Base-by-base conservation (phyloP, 2,888 invertebrate species). In the Operophtera brumata region DNA sequence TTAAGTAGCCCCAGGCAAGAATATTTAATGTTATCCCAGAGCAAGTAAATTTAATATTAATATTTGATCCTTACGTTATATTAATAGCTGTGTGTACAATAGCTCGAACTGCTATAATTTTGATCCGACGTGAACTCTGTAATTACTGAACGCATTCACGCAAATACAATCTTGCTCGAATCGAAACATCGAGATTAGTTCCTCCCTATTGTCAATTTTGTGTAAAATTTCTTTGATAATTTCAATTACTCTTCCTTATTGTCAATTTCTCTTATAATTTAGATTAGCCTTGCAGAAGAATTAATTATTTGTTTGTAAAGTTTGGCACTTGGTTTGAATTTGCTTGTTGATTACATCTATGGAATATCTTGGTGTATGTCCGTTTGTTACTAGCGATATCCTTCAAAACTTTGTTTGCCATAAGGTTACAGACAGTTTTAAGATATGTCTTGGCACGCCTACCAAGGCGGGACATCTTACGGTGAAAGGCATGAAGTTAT, bases 291-390 rank as follows among this genome's bases (percentile, higher is more conserved):
- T n/a, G n/a, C n/a, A 57, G 67, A 61, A 65, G 61, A n/a, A n/a
- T 67, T 57, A 68, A 68, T 62, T 64, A 72, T 66, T 64, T 63
- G 64, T 60, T 66, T 63, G 58, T 51, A 60, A 67, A 63, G 67
- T 69, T 56, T 61, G 55, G 59, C 59, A 59, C 66, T 66, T 57
- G 59, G 30, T 47, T 41, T 26, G 41, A 61, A 44, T 54, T 59
- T 48, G n/a, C 35, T 35, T 20, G 26, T 43, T 34, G 47, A 44
- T 34, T 51, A 39, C n/a, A 32, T 26, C 20, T 20, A 20, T 20
- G 20, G 20, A 20, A 20, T 3, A 2, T 3, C 20, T 20, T 20
- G 2, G 20, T 20, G 20, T 20, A 2, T 20, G 4, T 20, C 20
- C 20, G 20, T 3, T 20, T 20, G n/a, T n/a, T 4, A 20, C 20